Base-by-base conservation (phyloP, 2,113 vertebrate species). In the Cavia porcellus region DNA sequence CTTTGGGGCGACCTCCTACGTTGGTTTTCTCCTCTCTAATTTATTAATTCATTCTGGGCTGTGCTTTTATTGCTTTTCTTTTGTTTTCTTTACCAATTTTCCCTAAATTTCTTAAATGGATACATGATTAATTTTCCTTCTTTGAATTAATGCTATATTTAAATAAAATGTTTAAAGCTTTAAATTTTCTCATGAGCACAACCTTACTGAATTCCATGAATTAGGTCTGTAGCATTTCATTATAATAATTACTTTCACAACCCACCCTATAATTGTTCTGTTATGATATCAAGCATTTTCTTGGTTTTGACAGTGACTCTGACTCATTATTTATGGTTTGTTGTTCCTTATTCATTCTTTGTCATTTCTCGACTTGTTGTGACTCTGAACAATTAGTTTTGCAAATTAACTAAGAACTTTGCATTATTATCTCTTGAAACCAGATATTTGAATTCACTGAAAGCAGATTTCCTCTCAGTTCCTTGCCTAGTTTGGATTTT, bases 381-480 rank as follows among this genome's bases (percentile, higher is more conserved):
- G 24, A 90, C 22, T 70, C 47, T 55, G 57, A 89, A 89, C 11
- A 52, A 87, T 68, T 50, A 82, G 35, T 62, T 95, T 75, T 86
- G 42, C 35, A 47, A 89, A 94, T 95, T 94, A 61, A 57, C 38
- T 77, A 11, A 70, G 12, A 12, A 91, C 6, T 30, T 25, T 81
- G 19, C 4, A 59, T 72, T 88, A 57, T 92, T 83, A 62, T 61
- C 64, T 94, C 82, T 45, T 75, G 24, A 24, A 74, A 90, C 55
- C 68, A 66, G 12, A 79, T 82, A 89, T 92, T 72, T 92, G 61
- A 90, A 92, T 57, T 94, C 80, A 70, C 75, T 94, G 83, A 82
- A 86, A 90, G 38, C 42, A 92, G 52, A 8, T 50, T 95, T 77
- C 75, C 32, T 94, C 35, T 94, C 55, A 30, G 55, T 79, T 87